phyloP scores from a whole-genome alignment of 1,140 invertebrate genomes.

The Carposina sasakii region DNA sequence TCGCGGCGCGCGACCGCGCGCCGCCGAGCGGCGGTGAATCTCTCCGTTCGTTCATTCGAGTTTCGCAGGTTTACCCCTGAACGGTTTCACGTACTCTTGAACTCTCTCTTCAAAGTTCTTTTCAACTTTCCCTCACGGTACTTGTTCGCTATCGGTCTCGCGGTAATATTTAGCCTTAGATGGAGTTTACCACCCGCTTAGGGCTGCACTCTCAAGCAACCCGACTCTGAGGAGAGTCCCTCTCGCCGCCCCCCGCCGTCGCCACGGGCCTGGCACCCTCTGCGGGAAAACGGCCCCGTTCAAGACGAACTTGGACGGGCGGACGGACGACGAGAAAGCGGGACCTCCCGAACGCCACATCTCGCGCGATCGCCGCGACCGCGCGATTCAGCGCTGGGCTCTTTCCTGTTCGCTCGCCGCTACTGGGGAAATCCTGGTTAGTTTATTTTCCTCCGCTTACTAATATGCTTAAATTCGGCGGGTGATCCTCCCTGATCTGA shows the following conservation, averaged over 20 bases:
- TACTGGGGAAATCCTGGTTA: constrained; percentile 91
- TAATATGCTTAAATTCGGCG: constrained; percentile 92
- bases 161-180: constrained; percentile 89
- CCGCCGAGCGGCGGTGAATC: constrained; percentile 67
- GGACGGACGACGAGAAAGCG: constrained; percentile 49
- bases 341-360: constrained; percentile 79
- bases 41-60: constrained; percentile 74
- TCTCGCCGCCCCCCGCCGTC: constrained; percentile 68
- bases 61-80: constrained; percentile 80
- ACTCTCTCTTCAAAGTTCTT: constrained; percentile 93
- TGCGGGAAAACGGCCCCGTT: constrained; percentile 78
- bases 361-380: constrained; percentile 69
- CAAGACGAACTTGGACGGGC: constrained; percentile 79
- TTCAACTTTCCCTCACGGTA: constrained; percentile 94
- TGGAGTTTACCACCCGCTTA: constrained; percentile 88
- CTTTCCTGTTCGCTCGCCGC: constrained; percentile 87
- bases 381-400: constrained; percentile 77
- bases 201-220: constrained; percentile 90
- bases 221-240: constrained; percentile 81
- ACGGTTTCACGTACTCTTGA: constrained; percentile 88
- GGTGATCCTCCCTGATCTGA: constrained; percentile 82
- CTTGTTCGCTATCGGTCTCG: constrained; percentile 92
- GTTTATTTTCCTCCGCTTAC: constrained; percentile 94
- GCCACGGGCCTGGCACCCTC: constrained; percentile 82
- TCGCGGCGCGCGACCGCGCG: constrained; percentile 37